A percentile compares a stretch with the other conserved stretches of the same genome.
Conservation (phyloP, 2,113 vertebrate genomes). For the Leptocoma aspasia region DNA sequence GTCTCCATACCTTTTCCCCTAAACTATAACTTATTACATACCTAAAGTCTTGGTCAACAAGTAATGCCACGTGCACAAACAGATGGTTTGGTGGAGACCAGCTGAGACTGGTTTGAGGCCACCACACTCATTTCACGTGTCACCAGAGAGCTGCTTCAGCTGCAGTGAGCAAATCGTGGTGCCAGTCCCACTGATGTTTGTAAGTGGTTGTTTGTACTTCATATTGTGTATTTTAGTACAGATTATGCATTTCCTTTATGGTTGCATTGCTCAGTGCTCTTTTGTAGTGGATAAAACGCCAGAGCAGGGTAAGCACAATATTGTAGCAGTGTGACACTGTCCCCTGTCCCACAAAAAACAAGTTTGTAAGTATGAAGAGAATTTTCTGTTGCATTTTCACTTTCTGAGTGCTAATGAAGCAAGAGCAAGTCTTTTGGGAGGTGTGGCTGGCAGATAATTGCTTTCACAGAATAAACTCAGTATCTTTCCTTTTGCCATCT, state of each 20-base stretch:
- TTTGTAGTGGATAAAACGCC: not conserved
- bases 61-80: not conserved
- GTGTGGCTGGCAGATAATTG: not conserved
- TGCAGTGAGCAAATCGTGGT: not conserved
- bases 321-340: not conserved
- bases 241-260: not conserved
- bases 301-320: not conserved
- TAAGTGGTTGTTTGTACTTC: not conserved
- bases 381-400: not conserved
- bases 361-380: not conserved
- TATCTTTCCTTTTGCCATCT: not conserved
- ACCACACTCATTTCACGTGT: not conserved
- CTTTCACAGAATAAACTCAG: not conserved
- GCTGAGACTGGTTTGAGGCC: not conserved
- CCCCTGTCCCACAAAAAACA: not conserved
- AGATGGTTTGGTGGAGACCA: not conserved
- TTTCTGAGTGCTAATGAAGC: not conserved
- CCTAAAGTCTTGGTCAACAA: not conserved
- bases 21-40: not conserved
- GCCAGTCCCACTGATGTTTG: not conserved
- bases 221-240: not conserved
- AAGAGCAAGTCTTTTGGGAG: not conserved
- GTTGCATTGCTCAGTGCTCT: not conserved
- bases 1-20: not conserved
- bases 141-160: not conserved